These are phyloP conservation scores for Meandrina meandrites DNA, from an alignment of 92 coral and sea anemone genomes.

Conservation along the genomic window DNA sequence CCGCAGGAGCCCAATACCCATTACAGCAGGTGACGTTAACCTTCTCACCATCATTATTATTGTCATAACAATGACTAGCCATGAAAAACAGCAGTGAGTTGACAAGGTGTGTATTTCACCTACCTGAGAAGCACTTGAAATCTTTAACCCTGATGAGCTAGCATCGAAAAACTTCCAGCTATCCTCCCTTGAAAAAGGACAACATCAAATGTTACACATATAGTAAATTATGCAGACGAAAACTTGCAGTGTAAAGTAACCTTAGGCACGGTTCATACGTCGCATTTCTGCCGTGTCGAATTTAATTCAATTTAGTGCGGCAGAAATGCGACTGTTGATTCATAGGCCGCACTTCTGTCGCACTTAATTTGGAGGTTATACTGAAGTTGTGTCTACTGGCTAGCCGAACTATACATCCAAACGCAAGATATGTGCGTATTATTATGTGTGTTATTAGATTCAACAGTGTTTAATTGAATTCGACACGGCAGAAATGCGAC, in stretches of 20 bases:
- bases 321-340: background rate
- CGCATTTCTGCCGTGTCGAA: slow-evolving; percentile 43
- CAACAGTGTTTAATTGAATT: slow-evolving; percentile 8
- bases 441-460: no score
- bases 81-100: background rate
- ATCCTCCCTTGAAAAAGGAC: slow-evolving; percentile 65
- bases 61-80: background rate
- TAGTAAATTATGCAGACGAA: background rate
- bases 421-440: no score
- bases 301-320: background rate
- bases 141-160: slow-evolving; percentile 52
- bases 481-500: slow-evolving; percentile 42
- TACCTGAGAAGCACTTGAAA: slow-evolving; percentile 33
- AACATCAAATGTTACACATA: background rate
- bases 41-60: no score
- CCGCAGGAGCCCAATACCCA: no score
- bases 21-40: no score
- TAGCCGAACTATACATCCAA: no score
- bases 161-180: slow-evolving; percentile 82
- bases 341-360: no score
- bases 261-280: slow-evolving; percentile 15
- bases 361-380: no score
- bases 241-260: background rate
- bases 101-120: no score
- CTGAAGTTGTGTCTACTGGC: no score